Base-by-base conservation (phyloP, 2,113 vertebrate species). In the Probosciger aterrimus region DNA sequence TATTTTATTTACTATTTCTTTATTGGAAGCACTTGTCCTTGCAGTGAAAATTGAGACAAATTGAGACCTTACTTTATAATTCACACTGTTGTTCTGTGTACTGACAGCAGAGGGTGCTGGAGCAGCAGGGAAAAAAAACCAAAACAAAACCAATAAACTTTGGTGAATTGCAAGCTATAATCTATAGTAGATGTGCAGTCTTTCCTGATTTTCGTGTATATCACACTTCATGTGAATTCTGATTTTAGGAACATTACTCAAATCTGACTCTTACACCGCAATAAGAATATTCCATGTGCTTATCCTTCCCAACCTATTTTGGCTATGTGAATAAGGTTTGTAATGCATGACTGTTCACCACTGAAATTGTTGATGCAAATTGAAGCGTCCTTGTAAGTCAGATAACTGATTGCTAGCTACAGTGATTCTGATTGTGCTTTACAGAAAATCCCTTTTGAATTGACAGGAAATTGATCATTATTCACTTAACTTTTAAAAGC, bases 91-190 rank as follows among this genome's bases (percentile, higher is more conserved):
- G 25, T 71, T 95, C 28, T 74, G 9, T 63, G 2, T 76, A 11
- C 83, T 2, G 20, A 30, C 95, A 97, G 95, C 71, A 97, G 93
- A 97, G 96, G 96, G 95, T 31, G 70, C 73, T 84, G 28, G 25
- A 77, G 52, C 7, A 91, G 13, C 8, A 0, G 41, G 15, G 11
- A 60, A 55, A 44, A 37, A 57, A 47, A 8, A 1, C 4, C 9
- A 11, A 37, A 69, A 11, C 20, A 31, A 33, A 64, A 17, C 5
- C 1, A 5, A 39, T 28, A 78, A 39, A 24, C 8, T 9, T 50
- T 11, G 35, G 19, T 59, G n/a, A 46, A 37, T 9, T 59, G 8
- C 8, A 10, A 11, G 69, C 55, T 75, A 4, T 59, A 27, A 33
- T 41, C 65, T 59, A 52, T 14, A 81, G 30, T 11, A 86, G 22